These are phyloP conservation scores for Atta texana DNA, from an alignment of 1,140 invertebrate genomes.

Conservation along the genomic window DNA sequence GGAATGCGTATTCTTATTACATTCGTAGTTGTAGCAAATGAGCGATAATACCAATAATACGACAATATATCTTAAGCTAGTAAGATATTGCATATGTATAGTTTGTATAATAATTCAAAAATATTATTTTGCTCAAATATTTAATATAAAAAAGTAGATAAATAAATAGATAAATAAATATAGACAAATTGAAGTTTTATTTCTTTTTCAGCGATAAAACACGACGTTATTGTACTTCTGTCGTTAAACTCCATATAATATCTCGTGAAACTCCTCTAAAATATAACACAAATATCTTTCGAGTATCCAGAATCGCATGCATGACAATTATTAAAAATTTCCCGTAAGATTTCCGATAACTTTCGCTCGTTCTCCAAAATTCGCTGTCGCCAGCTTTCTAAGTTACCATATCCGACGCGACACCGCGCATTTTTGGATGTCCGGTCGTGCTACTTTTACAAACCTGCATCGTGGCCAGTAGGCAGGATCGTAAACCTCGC, in stretches of 20 bases:
- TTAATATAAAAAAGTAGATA: background rate
- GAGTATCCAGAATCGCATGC: background rate
- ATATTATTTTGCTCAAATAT: background rate
- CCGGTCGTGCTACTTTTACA: conserved; percentile 38
- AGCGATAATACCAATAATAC: too few species aligned
- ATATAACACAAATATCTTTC: background rate
- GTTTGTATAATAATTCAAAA: background rate
- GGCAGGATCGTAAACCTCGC: conserved; percentile 51
- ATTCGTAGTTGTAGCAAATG: too few species aligned
- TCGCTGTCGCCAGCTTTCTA: background rate
- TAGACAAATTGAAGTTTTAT: background rate
- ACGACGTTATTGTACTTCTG: background rate
- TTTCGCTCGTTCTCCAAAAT: background rate
- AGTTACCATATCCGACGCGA: background rate
- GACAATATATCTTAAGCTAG: too few species aligned
- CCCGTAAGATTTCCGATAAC: background rate
- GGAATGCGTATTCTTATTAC: too few species aligned
- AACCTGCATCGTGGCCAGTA: background rate
- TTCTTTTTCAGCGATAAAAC: background rate
- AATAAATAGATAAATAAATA: background rate
- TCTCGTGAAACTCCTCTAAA: background rate
- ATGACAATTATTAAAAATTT: conserved; percentile 4
- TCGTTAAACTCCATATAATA: background rate
- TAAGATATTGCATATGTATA: too few species aligned
- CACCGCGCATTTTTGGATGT: conserved; percentile 32